Conservation (phyloP, 2,797 vertebrate species). For the Xiphorhynchus erythropygius region DNA sequence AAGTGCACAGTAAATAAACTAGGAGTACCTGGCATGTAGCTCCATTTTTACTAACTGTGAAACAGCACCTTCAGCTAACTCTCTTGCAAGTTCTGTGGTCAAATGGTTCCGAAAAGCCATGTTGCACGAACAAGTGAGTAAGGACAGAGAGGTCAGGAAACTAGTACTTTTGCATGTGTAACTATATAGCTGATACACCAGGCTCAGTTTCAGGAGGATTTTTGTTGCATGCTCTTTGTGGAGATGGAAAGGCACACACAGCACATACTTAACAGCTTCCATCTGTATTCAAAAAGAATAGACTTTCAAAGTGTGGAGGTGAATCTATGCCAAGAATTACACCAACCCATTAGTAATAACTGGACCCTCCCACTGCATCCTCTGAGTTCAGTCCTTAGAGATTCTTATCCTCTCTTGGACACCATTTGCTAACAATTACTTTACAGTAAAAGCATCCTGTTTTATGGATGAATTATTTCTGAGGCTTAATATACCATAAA, state of each 20-base stretch:
- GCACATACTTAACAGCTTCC: conserved; percentile 58
- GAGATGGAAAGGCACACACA: conserved; percentile 17
- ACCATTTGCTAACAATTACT: conserved; percentile 57
- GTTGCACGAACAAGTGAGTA: background rate
- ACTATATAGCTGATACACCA: background rate
- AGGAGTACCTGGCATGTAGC: background rate
- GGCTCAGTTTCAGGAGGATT: conserved; percentile 14
- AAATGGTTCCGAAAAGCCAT: background rate
- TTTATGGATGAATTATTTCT: conserved; percentile 31
- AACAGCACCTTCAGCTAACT: background rate
- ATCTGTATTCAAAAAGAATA: conserved; percentile 56
- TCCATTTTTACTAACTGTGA: background rate
- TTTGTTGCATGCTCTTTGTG: background rate
- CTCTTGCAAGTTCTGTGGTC: background rate
- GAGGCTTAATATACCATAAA: conserved; percentile 20
- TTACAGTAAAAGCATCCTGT: conserved; percentile 54
- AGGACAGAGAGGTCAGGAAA: background rate
- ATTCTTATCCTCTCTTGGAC: conserved; percentile 43
- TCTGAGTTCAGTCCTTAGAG: conserved; percentile 31
- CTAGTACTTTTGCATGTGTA: background rate
- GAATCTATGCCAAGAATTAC: conserved; percentile 57
- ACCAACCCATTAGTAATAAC: conserved; percentile 39
- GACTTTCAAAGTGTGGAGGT: conserved; percentile 32
- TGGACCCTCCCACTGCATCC: conserved; percentile 47
- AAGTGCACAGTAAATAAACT: background rate